Evolutionary conservation across 2,888 invertebrate genomes (phyloP), one percentile per base, ranked within the genome.

Genomic region (Nycteola revayana): DNA sequence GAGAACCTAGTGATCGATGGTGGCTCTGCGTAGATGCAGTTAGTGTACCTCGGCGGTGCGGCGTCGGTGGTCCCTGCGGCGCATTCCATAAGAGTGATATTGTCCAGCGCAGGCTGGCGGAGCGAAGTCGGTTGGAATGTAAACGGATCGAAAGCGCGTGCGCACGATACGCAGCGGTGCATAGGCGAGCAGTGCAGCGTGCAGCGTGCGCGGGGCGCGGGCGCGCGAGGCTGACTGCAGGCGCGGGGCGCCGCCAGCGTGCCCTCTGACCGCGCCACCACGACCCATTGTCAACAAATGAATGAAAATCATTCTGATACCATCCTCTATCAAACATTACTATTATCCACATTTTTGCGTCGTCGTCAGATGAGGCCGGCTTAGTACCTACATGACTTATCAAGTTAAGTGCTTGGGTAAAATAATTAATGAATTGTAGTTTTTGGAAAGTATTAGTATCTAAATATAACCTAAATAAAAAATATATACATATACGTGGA

Each of bases 241-340:
- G 44, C 54, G 64, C 55, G 60, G 61, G 61, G 67, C 65, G 77
- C 79, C 66, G 67, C 59, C 53, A 66, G 60, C 56, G 78, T 78
- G 75, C 75, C 75, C 77, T 73, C 75, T 72, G 74, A 72, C 75
- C 69, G 60, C 66, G 58, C 69, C 66, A 62, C 66, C 60, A 59
- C 68, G 69, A 52, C 68, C 59, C 66, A 75, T 80, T 82, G 79
- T 80, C 84, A 82, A 83, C 80, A 81, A 75, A 79, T 83, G 73
- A 84, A 85, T 84, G 83, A 76, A 78, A 81, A 83, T 78, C 66
- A 80, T 68, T 66, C 60, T 66, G 54, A 43, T 47, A 52, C 61
- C 54, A 14, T 14, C 3, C 14, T 5, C 14, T 3, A 3, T 5
- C 14, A 14, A 14, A 14, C 14, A 14, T 14, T 14, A 14, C 14